Percentiles rank a stretch among this genome's conserved stretches.
phyloP scores from a whole-genome alignment of 2,888 invertebrate species.

The Cosmorhoe ocellata region DNA sequence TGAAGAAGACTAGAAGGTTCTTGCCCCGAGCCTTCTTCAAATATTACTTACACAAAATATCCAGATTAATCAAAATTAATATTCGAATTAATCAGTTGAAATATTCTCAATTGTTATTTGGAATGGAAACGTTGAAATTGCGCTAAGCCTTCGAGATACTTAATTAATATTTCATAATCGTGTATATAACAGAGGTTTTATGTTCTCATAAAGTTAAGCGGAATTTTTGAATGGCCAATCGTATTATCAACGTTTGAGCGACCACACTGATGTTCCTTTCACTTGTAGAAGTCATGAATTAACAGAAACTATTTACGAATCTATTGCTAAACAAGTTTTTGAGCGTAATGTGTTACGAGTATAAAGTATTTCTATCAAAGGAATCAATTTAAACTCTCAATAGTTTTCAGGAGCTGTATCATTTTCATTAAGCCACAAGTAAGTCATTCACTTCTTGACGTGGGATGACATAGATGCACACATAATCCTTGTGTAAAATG shows the following conservation, averaged over 20 bases:
- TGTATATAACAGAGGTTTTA: background rate
- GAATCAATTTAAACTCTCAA: too few relatives aligned
- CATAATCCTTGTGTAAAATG: background rate
- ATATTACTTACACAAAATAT: background rate
- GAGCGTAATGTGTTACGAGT: too few relatives aligned
- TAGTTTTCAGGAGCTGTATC: too few relatives aligned
- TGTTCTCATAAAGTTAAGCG: background rate
- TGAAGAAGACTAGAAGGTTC: too few relatives aligned
- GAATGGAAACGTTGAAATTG: background rate
- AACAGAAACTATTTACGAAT: background rate
- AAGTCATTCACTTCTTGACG: background rate
- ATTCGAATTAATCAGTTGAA: background rate
- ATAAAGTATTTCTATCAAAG: too few relatives aligned
- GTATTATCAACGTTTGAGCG: slow-evolving; percentile 1
- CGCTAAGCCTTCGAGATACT: background rate
- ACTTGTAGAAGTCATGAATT: background rate
- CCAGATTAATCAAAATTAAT: background rate
- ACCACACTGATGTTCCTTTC: slow-evolving; percentile 1
- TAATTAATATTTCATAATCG: slow-evolving; percentile 2
- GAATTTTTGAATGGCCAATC: background rate
- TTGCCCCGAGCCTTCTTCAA: too few relatives aligned
- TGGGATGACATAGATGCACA: background rate
- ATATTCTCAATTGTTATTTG: background rate
- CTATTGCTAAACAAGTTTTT: background rate
- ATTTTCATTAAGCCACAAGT: too few relatives aligned